Evolutionary conservation across 2,113 vertebrate genomes (phyloP), one percentile per base, ranked within the genome.

Genomic region (Tamias sibiricus): DNA sequence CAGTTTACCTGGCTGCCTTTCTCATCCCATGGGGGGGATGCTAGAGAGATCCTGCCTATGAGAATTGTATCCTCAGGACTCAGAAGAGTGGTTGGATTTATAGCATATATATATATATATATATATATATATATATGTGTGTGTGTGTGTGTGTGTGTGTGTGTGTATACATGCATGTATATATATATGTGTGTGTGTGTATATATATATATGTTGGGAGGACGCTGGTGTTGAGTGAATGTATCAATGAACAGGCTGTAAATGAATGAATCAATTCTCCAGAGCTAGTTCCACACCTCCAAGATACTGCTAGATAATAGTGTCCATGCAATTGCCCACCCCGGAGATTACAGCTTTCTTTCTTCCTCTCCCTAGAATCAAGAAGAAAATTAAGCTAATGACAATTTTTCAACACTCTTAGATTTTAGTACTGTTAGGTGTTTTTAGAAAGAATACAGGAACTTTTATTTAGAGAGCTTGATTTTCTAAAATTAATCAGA

Each of bases 231-330:
- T 74, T 72, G 37, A 44, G 8, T 85, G 44, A 75, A 40, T 81
- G 5, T 90, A 24, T 42, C 49, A 88, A 66, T 88, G 57, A 49
- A 16, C 14, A 62, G 24, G 52, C 26, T 62, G 7, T 8, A 59
- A 71, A 26, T 81, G 52, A 95, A 92, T 84, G 62, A 89, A 49
- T 95, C 68, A 42, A 62, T 91, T 92, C 37, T 89, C 47, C 28
- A 49, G 35, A 72, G 35, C 49, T 85, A 84, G 66, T 28, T 35
- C n/a, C 54, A 77, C 4, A 76, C 59, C 26, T 88, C 37, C 40
- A 96, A 87, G 96, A 47, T 52, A 88, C 2, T 88, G 12, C 42
- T 66, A 32, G 81, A 90, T 71, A 52, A 40, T 19, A 47, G 35
- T 49, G 4, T 77, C 54, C 22, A 24, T 37, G 9, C 47, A 68